Evolutionary conservation across 2,888 invertebrate genomes (phyloP), one percentile per base, ranked within the genome.

Genomic region (Prosapia bicincta): DNA sequence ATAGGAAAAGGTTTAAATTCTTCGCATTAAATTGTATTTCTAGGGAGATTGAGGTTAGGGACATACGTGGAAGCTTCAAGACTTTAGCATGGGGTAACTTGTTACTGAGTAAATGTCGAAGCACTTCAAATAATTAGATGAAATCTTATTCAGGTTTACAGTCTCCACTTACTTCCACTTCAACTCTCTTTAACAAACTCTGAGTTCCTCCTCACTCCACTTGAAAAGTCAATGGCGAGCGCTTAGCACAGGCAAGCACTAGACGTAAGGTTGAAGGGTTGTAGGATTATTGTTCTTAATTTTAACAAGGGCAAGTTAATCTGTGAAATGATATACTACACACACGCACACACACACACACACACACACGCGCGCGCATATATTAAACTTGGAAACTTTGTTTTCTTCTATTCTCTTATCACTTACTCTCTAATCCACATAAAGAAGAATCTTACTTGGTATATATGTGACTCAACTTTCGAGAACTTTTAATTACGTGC

Each of bases 91-190:
- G n/a, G 20, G 54, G 20, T 20, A 54, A 54, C 54, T 54, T 54
- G 54, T 20, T 54, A 54, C 20, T 20, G 20, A 54, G 20, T 54
- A 54, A 54, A 54, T 20, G 54, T 70, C 13, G 26, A 70, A 32
- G 25, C n/a, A 38, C 26, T 70, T 70, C 32, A 9, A 70, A 70
- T 30, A 69, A 26, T 69, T 70, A 43, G 38, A 38, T 32, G 43
- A 26, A 25, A 38, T 70, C 26, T 70, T 32, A 70, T 70, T 25
- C 70, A 32, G 23, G 7, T 43, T 38, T 10, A 15, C n/a, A 93
- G 84, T 94, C 93, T 71, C 90, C 89, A 82, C 20, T 54, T 54
- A 54, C 54, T 54, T 54, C 54, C 54, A 54, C 54, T 20, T 54
- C 20, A 54, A 54, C 54, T 54, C 20, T 54, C 54, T 20, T 54